Conservation (phyloP, 2,888 invertebrate genomes). For the Platycnemis pennipes region DNA sequence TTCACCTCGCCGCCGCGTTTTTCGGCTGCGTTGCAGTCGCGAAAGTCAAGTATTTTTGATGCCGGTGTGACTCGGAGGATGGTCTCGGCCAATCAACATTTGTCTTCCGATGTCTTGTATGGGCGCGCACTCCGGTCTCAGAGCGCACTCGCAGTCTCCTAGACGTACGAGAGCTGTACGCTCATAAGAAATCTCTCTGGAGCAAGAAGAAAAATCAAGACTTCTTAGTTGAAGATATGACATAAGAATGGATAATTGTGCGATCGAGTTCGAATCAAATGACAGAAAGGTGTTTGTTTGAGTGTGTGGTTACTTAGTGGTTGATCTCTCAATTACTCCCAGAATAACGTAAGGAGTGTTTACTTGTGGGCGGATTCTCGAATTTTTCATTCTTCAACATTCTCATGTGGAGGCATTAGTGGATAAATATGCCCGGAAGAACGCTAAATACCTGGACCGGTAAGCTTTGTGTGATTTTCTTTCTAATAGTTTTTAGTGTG, state of each 20-base stretch:
- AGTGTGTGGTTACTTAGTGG: not conserved
- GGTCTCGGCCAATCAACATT: not conserved
- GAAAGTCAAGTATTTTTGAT: slow-evolving; percentile 14
- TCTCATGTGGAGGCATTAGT: not conserved
- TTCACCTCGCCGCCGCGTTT: slow-evolving; percentile 30
- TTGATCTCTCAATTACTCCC: not conserved
- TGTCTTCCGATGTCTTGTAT: not conserved
- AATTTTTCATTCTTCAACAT: not conserved
- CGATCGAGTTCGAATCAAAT: not conserved
- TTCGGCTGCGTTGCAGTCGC: slow-evolving; percentile 55
- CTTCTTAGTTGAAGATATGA: not conserved
- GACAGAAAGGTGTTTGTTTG: not conserved
- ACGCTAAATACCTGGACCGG: slow-evolving; percentile 71
- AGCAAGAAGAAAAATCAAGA: not conserved
- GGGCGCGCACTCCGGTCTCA: slow-evolving; percentile 45
- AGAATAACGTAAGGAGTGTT: not conserved
- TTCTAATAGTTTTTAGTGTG: not conserved
- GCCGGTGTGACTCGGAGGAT: not conserved
- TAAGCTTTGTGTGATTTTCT: slow-evolving; percentile 40
- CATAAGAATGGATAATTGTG: not conserved
- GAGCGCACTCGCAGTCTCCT: slow-evolving; percentile 44
- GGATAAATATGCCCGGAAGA: slow-evolving; percentile 71
- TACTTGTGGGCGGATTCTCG: not conserved
- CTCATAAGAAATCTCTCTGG: not conserved
- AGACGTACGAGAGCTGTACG: not conserved